Evolutionary conservation across 2,113 vertebrate species (phyloP).

Genomic region (Oreochromis niloticus): DNA sequence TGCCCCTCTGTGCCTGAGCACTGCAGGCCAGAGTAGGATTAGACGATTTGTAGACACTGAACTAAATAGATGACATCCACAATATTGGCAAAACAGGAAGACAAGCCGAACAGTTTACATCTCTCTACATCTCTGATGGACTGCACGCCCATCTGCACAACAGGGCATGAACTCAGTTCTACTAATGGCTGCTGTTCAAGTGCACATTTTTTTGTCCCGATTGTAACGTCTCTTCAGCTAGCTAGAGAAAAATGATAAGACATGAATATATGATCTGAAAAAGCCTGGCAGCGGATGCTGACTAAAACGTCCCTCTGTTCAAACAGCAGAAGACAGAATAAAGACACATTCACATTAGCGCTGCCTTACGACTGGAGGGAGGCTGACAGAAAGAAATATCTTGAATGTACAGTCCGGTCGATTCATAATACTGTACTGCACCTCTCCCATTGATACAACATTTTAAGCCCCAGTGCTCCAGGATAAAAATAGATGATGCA

Average conservation of each 20-base stretch:
- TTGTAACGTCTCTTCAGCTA: not conserved
- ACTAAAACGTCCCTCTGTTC: not conserved
- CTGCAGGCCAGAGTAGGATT: conserved; percentile 34
- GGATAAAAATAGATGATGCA: conserved; percentile 60
- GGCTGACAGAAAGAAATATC: not conserved
- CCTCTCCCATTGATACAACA: conserved; percentile 61
- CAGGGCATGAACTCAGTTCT: not conserved
- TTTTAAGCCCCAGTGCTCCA: conserved; percentile 58
- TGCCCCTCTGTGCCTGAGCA: conserved; percentile 5
- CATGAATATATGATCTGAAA: not conserved
- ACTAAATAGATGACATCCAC: conserved; percentile 47
- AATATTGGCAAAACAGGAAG: conserved; percentile 23
- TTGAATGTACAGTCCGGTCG: conserved; percentile 27
- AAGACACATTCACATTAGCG: conserved; percentile 26
- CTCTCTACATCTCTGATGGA: conserved; percentile 1
- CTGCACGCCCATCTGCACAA: not conserved
- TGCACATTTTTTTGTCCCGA: not conserved
- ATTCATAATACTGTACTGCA: conserved; percentile 52
- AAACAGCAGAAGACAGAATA: conserved; percentile 11
- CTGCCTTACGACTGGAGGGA: not conserved
- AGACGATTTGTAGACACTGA: conserved; percentile 32
- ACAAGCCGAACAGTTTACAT: conserved; percentile 19
- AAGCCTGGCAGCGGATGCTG: not conserved
- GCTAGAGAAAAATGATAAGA: not conserved
- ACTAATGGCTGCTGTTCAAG: conserved; percentile 38